Conservation (phyloP, 1,140 invertebrate species). For the Sarcophaga bullata region DNA sequence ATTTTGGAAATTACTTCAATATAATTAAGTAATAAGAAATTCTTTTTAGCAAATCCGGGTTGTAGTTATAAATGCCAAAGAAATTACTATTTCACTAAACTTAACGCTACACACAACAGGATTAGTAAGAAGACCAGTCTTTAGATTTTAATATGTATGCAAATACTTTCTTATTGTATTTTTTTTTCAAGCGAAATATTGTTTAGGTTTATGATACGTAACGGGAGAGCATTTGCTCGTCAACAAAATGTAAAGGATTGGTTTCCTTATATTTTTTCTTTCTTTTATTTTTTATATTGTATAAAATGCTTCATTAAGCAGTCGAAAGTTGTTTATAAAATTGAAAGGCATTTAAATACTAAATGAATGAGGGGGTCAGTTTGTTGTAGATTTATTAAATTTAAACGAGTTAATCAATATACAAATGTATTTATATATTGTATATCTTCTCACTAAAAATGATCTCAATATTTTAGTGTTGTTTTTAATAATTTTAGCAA, state of each 20-base stretch:
- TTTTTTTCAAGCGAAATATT: constrained; percentile 31
- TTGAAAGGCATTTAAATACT: not conserved
- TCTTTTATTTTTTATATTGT: not conserved
- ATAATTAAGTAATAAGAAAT: not conserved
- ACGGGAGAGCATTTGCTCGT: constrained; percentile 37
- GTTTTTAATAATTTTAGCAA: no score
- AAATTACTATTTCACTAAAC: not conserved
- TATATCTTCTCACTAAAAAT: no score
- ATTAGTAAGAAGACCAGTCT: not conserved
- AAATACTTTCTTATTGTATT: constrained; percentile 16
- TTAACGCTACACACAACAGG: not conserved
- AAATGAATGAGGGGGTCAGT: not conserved
- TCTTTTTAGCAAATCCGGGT: no score
- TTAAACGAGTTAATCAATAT: no score
- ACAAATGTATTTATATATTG: no score
- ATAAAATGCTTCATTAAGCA: constrained; percentile 38
- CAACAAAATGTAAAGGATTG: constrained; percentile 32
- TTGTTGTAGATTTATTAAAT: not conserved
- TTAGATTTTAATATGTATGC: constrained; percentile 34
- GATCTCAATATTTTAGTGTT: no score
- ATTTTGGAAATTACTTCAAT: no score
- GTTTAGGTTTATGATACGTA: constrained; percentile 38
- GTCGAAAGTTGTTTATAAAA: constrained; percentile 2
- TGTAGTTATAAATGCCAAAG: not conserved
- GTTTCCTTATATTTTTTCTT: constrained; percentile 1